A percentile compares a stretch with the other conserved stretches of the same genome.
These are phyloP conservation scores for Momotus momota DNA, from an alignment of 2,797 vertebrate genomes.

Conservation along the genomic window DNA sequence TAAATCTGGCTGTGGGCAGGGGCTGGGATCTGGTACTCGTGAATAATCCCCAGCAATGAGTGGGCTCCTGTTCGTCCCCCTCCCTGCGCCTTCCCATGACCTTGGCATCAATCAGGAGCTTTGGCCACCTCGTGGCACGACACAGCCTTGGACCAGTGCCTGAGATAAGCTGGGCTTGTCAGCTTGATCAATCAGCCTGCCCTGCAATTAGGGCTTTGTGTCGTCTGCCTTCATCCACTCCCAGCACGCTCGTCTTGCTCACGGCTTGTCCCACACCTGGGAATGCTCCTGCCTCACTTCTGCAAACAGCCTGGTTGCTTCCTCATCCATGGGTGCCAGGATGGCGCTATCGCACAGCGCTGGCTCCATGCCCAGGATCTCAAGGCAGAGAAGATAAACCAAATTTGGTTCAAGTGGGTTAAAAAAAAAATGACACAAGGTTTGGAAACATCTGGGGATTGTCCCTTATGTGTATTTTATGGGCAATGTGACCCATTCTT, in stretches of 20 bases:
- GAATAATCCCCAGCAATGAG: not conserved
- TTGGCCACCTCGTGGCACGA: not conserved
- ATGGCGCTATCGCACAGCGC: not conserved
- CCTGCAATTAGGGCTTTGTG: not conserved
- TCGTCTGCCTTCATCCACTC: accelerated
- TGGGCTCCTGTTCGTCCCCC: accelerated
- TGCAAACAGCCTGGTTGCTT: not conserved
- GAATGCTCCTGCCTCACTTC: not conserved
- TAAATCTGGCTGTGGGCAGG: not conserved
- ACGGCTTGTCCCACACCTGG: accelerated
- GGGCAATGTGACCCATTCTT: not conserved
- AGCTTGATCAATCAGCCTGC: not conserved
- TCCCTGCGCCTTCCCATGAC: not conserved
- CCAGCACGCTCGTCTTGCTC: not conserved
- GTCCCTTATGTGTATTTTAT: not conserved
- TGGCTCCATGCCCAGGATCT: not conserved
- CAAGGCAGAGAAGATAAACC: not conserved
- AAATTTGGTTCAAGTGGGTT: not conserved
- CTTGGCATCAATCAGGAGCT: conserved; percentile 28
- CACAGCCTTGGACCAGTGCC: not conserved
- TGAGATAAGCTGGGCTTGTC: conserved; percentile 10
- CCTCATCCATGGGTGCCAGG: accelerated
- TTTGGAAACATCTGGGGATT: not conserved
- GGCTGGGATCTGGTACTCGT: not conserved
- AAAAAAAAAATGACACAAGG: not conserved